Conservation (phyloP, 37 sponge, comb jelly and placozoan genomes). For the Aplysina aerophoba region DNA sequence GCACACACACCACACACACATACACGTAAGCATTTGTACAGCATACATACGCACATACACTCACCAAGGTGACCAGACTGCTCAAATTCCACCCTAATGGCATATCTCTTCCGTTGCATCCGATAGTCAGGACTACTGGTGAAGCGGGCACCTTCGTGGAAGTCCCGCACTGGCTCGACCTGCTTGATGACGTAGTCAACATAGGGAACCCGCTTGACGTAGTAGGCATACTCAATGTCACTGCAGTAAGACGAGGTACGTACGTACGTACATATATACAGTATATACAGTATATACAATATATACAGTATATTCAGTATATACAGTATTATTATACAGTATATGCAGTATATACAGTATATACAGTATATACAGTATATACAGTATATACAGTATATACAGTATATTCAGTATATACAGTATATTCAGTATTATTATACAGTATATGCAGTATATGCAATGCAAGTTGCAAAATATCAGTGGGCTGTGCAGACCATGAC, state of each 20-base stretch:
- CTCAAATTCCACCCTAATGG: slow-evolving; percentile 72
- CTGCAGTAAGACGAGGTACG: slow-evolving; percentile 2
- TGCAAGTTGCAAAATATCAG: no score
- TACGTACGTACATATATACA: no score
- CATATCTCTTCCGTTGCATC: slow-evolving; percentile 75
- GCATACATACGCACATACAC: neutral
- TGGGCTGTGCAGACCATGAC: no score
- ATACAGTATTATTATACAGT: no score
- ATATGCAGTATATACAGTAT: no score
- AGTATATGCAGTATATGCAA: no score
- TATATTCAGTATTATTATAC: no score
- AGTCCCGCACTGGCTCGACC: slow-evolving; percentile 32
- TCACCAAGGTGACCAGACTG: slow-evolving; percentile 78
- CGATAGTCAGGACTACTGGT: slow-evolving; percentile 41
- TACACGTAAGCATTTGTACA: neutral
- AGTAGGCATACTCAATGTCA: slow-evolving; percentile 67
- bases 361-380: no score
- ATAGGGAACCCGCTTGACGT: slow-evolving; percentile 60
- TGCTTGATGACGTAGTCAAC: slow-evolving; percentile 70
- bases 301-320: no score
- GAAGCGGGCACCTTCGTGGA: neutral
- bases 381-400: no score
- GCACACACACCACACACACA: neutral
- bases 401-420: no score
- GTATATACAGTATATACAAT: no score